phyloP scores from a whole-genome alignment of 2,797 vertebrate species.

The Dromococcyx pavoninus region DNA sequence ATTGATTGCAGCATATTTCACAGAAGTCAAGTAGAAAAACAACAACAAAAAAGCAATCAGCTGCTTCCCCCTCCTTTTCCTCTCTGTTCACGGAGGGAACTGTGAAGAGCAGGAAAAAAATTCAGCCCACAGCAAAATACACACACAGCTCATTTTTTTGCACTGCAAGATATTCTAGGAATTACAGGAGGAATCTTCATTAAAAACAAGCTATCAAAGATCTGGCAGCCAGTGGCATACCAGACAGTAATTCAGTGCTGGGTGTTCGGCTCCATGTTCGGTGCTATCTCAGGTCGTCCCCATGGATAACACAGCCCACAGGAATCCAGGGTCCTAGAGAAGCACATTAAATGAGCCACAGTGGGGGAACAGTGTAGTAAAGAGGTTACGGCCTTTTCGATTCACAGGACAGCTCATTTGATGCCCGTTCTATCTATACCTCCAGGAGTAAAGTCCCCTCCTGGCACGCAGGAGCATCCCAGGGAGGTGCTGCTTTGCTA shows the following conservation, averaged over 20 bases:
- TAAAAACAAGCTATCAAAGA: conserved; percentile 66
- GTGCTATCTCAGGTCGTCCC: background rate
- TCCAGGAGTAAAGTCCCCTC: background rate
- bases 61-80: conserved; percentile 62
- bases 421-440: background rate
- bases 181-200: conserved; percentile 65
- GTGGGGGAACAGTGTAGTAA: background rate
- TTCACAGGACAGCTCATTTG: background rate
- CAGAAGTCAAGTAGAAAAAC: conserved; percentile 72
- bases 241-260: conserved; percentile 15
- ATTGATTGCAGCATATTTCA: conserved; percentile 77
- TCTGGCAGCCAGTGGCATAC: conserved; percentile 50
- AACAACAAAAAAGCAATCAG: conserved; percentile 73
- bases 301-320: background rate
- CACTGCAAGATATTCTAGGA: conserved; percentile 59
- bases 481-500: background rate
- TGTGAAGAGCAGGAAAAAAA: conserved; percentile 58
- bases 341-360: background rate
- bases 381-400: background rate
- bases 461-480: rapidly evolving
- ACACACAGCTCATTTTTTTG: conserved; percentile 34
- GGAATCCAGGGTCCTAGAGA: background rate
- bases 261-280: background rate
- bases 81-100: conserved; percentile 60
- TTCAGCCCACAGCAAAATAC: conserved; percentile 64